These are phyloP conservation scores for Limnephilus marmoratus DNA, from an alignment of 2,888 invertebrate species.

Conservation along the genomic window DNA sequence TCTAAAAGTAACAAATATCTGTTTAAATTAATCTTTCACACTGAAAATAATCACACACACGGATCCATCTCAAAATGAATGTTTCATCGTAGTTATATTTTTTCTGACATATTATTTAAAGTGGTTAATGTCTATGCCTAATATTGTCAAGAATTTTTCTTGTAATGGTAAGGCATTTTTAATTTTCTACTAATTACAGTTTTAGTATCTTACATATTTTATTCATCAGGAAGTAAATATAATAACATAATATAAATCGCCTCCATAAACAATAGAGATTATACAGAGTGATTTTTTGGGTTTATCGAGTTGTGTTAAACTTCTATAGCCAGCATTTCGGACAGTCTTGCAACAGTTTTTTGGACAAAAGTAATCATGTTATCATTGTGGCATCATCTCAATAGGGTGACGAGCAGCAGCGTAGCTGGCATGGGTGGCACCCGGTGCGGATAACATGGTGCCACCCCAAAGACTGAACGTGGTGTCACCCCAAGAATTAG, in stretches of 20 bases:
- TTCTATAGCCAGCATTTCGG: neutral
- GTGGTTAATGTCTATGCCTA: conserved; percentile 55
- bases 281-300: neutral
- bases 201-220: conserved; percentile 22
- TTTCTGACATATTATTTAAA: neutral
- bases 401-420: too few species aligned
- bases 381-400: too few species aligned
- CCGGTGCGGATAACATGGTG: too few species aligned
- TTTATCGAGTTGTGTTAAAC: neutral
- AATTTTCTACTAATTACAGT: conserved; percentile 18
- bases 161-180: conserved; percentile 60
- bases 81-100: neutral
- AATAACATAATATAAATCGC: neutral
- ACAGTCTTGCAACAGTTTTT: too few species aligned
- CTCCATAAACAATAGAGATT: neutral
- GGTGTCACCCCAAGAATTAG: too few species aligned
- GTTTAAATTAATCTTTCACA: neutral
- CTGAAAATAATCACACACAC: neutral
- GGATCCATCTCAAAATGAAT: neutral
- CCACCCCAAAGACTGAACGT: too few species aligned
- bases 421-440: too few species aligned
- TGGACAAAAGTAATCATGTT: too few species aligned
- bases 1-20: neutral
- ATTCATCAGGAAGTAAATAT: neutral
- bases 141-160: conserved; percentile 64